A percentile compares a stretch with the other conserved stretches of the same genome.
Evolutionary conservation across 30 jellyfish, hydroid and myxozoan genomes (phyloP).

Genomic region (Catostylus mosaicus): DNA sequence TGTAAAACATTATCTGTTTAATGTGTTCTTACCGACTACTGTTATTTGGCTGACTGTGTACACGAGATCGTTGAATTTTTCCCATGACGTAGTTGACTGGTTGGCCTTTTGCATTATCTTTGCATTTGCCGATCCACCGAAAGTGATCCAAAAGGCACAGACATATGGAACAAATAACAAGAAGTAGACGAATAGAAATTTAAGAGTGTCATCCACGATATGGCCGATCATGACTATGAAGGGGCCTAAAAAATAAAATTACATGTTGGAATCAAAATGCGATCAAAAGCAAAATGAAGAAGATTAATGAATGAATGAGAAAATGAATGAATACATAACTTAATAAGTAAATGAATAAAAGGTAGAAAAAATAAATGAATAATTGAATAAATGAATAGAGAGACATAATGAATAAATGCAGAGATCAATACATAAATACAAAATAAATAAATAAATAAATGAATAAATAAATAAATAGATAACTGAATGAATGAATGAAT

Average conservation of each 20-base stretch:
- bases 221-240: constrained; percentile 98
- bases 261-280: neutral
- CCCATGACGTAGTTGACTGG: constrained; percentile 85
- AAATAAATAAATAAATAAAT: too few species aligned
- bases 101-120: constrained; percentile 62
- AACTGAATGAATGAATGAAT: too few species aligned
- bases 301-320: too few species aligned
- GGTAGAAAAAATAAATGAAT: too few species aligned
- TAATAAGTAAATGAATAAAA: too few species aligned
- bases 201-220: constrained; percentile 81
- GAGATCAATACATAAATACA: too few species aligned
- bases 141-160: constrained; percentile 92
- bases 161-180: constrained; percentile 87
- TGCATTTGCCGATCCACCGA: constrained; percentile 88
- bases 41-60: constrained; percentile 93
- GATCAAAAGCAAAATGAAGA: neutral
- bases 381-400: too few species aligned
- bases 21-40: constrained; percentile 71
- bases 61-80: constrained; percentile 78
- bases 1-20: neutral
- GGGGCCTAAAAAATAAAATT: constrained; percentile 70
- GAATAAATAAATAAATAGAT: too few species aligned
- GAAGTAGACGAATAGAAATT: constrained; percentile 75
- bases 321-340: too few species aligned
- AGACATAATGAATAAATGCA: too few species aligned